Evolutionary conservation across 2,888 invertebrate genomes (phyloP), one percentile per base, ranked within the genome.

Genomic region (Microctonus aethiopoides): DNA sequence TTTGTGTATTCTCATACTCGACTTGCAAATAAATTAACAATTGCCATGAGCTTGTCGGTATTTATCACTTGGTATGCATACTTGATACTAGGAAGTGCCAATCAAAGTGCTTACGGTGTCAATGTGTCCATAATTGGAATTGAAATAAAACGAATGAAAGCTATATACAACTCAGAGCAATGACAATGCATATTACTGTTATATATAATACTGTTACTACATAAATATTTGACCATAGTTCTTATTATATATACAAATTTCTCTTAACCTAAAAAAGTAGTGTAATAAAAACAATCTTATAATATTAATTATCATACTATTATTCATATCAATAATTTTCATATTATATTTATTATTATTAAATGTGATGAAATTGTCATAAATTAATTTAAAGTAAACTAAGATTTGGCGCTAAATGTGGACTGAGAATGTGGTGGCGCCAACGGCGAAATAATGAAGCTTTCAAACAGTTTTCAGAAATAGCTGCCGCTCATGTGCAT

Each of bases 121-220:
- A 71, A 75, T 77, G 80, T 76, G 76, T 66, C 80, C 79, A 81
- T 82, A 83, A 83, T 82, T 83, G 82, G 78, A 72, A 73, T 72
- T 60, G 29, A 29, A 66, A 73, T 77, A 73, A 79, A 76, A 80
- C 81, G 76, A 16, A 60, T 69, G 67, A 74, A 76, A 75, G 73
- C 13, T 29, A 16, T 20, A 32, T 29, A 1, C 24, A 52, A 52
- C 10, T 41, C 36, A 36, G 32, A 16, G 60, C 73, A 75, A 57
- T 57, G 16, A 13, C 11, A 54, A 26, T 10, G 2, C 46, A 16
- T 46, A 46, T 7, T 9, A 46, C 73, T 64, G 73, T 69, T 74
- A 71, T 67, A 68, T 51, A 20, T 20, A 54, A 26, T 54, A 54
- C 6, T 9, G 10, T 26, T 6, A 54, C 6, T 11, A 9, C 10